These are phyloP conservation scores for Pempheris klunzingeri DNA, from an alignment of 2,797 vertebrate species.

Conservation along the genomic window DNA sequence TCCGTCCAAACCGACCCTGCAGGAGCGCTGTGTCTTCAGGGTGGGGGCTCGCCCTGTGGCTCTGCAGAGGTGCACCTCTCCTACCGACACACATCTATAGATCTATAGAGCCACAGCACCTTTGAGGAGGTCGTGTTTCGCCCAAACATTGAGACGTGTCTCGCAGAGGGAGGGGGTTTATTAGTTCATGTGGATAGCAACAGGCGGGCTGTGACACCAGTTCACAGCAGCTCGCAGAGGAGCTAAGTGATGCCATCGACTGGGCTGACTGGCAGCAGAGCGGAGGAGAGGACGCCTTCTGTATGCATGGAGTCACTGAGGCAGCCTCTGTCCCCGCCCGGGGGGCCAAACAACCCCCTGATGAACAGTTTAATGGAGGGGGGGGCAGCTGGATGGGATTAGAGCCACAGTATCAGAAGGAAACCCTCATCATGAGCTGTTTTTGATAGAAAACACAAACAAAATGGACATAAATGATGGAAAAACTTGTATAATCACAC, in stretches of 20 bases:
- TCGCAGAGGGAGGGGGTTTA: conserved; percentile 49
- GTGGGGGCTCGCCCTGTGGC: conserved; percentile 22
- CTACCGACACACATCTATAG: background rate
- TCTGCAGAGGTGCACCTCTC: background rate
- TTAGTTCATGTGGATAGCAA: conserved; percentile 60
- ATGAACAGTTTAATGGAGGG: conserved; percentile 33
- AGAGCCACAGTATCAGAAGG: background rate
- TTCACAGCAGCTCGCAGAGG: conserved; percentile 56
- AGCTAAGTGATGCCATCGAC: conserved; percentile 66
- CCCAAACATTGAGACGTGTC: conserved; percentile 41
- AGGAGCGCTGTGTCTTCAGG: background rate
- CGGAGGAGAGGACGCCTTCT: conserved; percentile 40
- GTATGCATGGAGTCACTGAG: conserved; percentile 35
- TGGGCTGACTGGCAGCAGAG: conserved; percentile 32
- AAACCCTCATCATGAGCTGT: conserved; percentile 10
- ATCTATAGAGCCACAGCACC: conserved; percentile 56
- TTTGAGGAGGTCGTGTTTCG: conserved; percentile 47
- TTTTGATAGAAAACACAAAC: conserved; percentile 21
- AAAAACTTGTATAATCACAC: background rate
- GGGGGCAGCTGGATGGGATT: conserved; percentile 31
- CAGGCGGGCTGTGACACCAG: conserved; percentile 39
- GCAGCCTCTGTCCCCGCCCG: conserved; percentile 33
- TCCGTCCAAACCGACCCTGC: background rate
- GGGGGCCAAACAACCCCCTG: conserved; percentile 29
- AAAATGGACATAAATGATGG: conserved; percentile 21